Percentiles rank a stretch among this genome's conserved stretches.
These are phyloP conservation scores for Ophraella communa DNA, from an alignment of 2,888 invertebrate genomes.

Conservation along the genomic window DNA sequence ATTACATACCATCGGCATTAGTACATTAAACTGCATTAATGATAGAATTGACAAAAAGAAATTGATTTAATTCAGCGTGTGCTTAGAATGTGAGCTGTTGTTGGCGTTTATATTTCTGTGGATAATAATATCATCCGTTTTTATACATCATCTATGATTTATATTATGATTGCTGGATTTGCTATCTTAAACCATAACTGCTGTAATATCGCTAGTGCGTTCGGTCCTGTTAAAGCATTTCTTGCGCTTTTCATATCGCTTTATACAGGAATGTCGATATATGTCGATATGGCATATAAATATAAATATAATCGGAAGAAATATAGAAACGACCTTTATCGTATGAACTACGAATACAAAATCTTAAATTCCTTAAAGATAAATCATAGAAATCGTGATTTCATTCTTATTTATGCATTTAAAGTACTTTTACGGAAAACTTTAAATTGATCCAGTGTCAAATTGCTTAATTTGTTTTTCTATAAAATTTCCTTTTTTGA, in stretches of 20 bases:
- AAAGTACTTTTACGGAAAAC: neutral
- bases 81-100: too few species aligned
- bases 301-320: constrained; percentile 8
- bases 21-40: too few species aligned
- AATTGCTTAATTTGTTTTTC: neutral
- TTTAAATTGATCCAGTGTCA: neutral
- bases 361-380: neutral
- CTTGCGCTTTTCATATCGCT: constrained; percentile 31
- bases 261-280: constrained; percentile 28
- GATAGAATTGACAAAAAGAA: too few species aligned
- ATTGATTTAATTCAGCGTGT: too few species aligned
- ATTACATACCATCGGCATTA: too few species aligned
- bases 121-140: too few species aligned
- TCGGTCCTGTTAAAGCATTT: constrained; percentile 23
- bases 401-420: constrained; percentile 1
- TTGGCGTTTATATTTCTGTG: too few species aligned
- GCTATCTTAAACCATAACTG: neutral
- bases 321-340: constrained; percentile 5
- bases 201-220: neutral
- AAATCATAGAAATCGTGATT: constrained; percentile 10
- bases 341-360: constrained; percentile 1
- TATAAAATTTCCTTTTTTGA: neutral
- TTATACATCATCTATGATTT: too few species aligned
- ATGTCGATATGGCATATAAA: constrained; percentile 6
- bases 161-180: too few species aligned